Percentiles rank a stretch among this genome's conserved stretches.
Conservation (phyloP, 2,797 vertebrate species). For the Pogoniulus pusillus region DNA sequence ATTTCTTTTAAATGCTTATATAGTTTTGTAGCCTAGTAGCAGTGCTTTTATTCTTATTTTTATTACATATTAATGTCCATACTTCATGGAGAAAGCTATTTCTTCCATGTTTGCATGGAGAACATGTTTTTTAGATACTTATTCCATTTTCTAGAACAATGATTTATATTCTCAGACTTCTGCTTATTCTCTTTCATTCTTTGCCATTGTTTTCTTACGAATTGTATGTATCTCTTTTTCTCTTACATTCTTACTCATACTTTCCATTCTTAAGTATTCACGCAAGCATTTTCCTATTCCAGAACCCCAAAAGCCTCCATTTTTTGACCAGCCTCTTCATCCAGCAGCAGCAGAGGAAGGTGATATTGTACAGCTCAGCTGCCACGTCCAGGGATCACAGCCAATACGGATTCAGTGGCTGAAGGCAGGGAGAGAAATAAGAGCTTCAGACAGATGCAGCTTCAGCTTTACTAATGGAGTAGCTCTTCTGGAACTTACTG, state of each 20-base stretch:
- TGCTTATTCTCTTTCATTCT: not conserved
- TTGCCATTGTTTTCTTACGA: not conserved
- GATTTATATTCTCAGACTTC: not conserved
- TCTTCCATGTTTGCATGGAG: not conserved
- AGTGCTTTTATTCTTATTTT: not conserved
- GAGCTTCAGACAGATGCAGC: conserved; percentile 82
- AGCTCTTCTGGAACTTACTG: conserved; percentile 85
- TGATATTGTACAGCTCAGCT: conserved; percentile 84
- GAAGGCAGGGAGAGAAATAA: conserved; percentile 91
- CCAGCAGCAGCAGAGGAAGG: conserved; percentile 83
- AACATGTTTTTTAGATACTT: not conserved
- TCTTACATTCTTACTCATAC: not conserved
- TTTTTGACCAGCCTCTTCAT: conserved; percentile 90
- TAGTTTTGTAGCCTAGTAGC: not conserved
- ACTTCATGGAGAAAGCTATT: not conserved
- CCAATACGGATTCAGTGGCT: conserved; percentile 94
- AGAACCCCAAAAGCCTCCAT: conserved; percentile 91
- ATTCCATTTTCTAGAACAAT: not conserved
- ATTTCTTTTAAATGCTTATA: not conserved
- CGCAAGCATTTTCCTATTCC: conserved; percentile 57
- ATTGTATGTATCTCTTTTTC: not conserved
- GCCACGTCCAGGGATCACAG: conserved; percentile 88
- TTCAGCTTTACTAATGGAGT: conserved; percentile 88
- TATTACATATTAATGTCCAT: not conserved
- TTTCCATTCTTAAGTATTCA: conserved; percentile 17